Evolutionary conservation across 1,140 invertebrate genomes (phyloP).

Genomic region (Eumaeus atala): DNA sequence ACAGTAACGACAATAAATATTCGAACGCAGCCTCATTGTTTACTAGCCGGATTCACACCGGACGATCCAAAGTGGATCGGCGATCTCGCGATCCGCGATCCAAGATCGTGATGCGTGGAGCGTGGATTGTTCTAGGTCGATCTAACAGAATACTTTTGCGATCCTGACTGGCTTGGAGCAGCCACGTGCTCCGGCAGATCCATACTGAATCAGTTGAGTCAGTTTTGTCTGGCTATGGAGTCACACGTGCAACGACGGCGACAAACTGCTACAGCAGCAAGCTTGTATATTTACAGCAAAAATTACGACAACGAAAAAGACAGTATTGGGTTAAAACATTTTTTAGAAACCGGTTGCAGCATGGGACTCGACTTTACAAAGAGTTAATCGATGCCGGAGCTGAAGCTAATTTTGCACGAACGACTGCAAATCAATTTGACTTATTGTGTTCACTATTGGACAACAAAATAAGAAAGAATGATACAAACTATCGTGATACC

Average conservation of each 20-base stretch:
- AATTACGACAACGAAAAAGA: slow-evolving; percentile 20
- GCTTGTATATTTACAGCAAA: slow-evolving; percentile 21
- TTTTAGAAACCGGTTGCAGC: slow-evolving; percentile 12
- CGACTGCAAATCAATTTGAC: slow-evolving; percentile 17
- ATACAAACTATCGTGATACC: slow-evolving; percentile 18
- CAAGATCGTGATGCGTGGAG: slow-evolving; percentile 24
- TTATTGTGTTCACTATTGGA: slow-evolving; percentile 19
- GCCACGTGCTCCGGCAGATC: slow-evolving; percentile 2
- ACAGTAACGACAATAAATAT: too few species aligned
- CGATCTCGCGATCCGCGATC: slow-evolving; percentile 24
- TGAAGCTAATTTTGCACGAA: slow-evolving; percentile 16
- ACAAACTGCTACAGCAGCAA: slow-evolving; percentile 20
- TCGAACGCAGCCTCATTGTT: too few species aligned
- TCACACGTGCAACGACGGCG: slow-evolving; percentile 17
- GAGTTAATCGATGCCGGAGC: slow-evolving; percentile 14
- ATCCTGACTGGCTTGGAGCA: slow-evolving; percentile 17
- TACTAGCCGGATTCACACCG: slow-evolving; percentile 25
- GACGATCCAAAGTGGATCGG: slow-evolving; percentile 22
- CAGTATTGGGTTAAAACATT: slow-evolving; percentile 19
- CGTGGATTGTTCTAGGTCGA: slow-evolving; percentile 28
- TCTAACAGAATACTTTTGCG: slow-evolving; percentile 21
- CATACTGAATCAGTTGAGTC: slow-evolving; percentile 16
- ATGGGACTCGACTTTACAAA: slow-evolving; percentile 16
- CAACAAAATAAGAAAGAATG: slow-evolving; percentile 18
- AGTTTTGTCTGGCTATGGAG: slow-evolving; percentile 19